Evolutionary conservation across 2,888 invertebrate genomes (phyloP), one percentile per base, ranked within the genome.

Genomic region (Cataglyphis albicans): DNA sequence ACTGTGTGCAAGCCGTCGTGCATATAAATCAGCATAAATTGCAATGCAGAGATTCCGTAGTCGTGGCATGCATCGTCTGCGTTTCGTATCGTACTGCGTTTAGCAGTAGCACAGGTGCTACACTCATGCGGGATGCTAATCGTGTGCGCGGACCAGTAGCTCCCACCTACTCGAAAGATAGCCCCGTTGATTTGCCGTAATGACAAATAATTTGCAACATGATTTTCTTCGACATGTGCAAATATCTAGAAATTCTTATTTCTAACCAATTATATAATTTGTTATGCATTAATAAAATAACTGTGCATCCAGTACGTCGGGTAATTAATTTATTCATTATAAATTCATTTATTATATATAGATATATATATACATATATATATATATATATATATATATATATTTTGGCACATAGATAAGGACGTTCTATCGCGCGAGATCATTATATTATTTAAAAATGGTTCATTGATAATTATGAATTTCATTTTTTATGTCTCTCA

Each of bases 21-120:
- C 93, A 93, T 93, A 93, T 93, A 93, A 93, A 93, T 93, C 93
- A 93, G 93, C 93, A 93, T 93, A 93, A 93, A 93, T 93, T 93
- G 93, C 92, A 89, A 92, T 87, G 88, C 90, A 82, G 91, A 21
- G 89, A 93, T 93, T 93, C 91, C 91, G 90, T 91, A 92, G 90
- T 91, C 91, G 38, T 52, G 91, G 91, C 90, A 91, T 92, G 93
- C 92, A 90, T 91, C 90, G 78, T 86, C 86, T 61, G 75, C 81
- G 61, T 68, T 55, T 87, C 73, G 75, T 82, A 61, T 87, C 73
- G 75, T 82, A 78, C 76, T 48, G 82, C 86, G 84, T 88, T 88
- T 84, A 84, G 84, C 68, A 67, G 55, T 55, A 67, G 44, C 67
- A 70, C 74, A 78, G 72, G 82, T 65, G 83, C 61, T 65, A 78